phyloP scores from a whole-genome alignment of 2,888 invertebrate genomes.

The Philhelius pedissequus region DNA sequence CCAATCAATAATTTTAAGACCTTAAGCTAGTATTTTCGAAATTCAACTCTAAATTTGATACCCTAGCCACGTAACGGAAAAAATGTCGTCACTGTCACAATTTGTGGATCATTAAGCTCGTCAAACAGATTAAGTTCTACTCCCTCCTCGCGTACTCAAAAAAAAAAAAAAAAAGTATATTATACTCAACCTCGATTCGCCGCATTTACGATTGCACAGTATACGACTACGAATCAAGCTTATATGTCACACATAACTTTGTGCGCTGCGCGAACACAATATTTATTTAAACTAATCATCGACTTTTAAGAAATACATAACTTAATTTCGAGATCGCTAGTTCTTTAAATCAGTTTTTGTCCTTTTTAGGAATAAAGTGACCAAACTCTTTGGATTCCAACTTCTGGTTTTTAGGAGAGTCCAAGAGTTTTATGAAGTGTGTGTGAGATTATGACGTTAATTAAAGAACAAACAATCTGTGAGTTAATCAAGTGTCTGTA shows the following conservation, averaged over 20 bases:
- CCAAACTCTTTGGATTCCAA: not conserved
- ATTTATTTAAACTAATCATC: slow-evolving; percentile 16
- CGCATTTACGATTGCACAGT: slow-evolving; percentile 53
- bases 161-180: not conserved
- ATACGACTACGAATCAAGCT: slow-evolving; percentile 51
- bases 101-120: slow-evolving; percentile 43
- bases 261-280: slow-evolving; percentile 34
- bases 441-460: slow-evolving; percentile 17
- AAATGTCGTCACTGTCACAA: slow-evolving; percentile 60
- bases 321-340: not conserved
- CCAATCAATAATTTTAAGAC: not conserved
- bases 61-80: slow-evolving; percentile 26
- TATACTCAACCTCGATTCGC: slow-evolving; percentile 28
- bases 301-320: not conserved
- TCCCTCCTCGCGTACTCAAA: not conserved
- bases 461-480: not conserved
- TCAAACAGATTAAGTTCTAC: slow-evolving; percentile 33
- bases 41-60: slow-evolving; percentile 3
- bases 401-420: not conserved
- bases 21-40: not conserved
- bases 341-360: not conserved
- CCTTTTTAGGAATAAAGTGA: not conserved
- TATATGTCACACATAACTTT: slow-evolving; percentile 32
- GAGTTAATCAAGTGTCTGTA: slow-evolving; percentile 6
- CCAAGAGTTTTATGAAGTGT: not conserved